These are phyloP conservation scores for Leptonema lineaticorne DNA, from an alignment of 1,140 invertebrate species.

Conservation along the genomic window DNA sequence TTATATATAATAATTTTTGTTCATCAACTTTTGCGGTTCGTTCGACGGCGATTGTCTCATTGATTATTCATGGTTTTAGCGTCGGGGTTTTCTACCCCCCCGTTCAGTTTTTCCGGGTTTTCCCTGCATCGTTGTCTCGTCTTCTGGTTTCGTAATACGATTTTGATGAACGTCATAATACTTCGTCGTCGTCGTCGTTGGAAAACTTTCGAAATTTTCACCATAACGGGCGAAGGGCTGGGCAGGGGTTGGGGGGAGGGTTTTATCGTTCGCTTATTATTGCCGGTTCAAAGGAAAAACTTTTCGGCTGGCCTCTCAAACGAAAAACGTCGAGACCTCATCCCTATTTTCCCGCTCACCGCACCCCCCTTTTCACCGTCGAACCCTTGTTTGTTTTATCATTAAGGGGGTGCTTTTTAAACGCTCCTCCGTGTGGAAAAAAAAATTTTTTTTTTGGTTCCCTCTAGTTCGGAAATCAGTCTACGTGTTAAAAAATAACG, in stretches of 20 bases:
- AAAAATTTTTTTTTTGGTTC: too few relatives aligned
- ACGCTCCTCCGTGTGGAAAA: too few relatives aligned
- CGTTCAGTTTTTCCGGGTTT: not conserved
- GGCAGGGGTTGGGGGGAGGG: not conserved
- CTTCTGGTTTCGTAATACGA: conserved; percentile 9
- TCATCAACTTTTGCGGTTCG: conserved; percentile 17
- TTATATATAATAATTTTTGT: conserved; percentile 2
- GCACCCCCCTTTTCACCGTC: not conserved
- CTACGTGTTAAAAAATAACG: not conserved
- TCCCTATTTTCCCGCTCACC: not conserved
- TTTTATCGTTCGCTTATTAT: conserved; percentile 4
- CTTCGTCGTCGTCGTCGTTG: too few relatives aligned
- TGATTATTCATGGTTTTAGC: conserved; percentile 15
- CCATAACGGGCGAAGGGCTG: not conserved
- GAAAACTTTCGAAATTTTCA: conserved; percentile 17
- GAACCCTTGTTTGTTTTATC: conserved; percentile 17
- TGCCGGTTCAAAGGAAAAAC: conserved; percentile 18
- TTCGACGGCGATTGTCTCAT: conserved; percentile 18
- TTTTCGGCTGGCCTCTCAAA: not conserved
- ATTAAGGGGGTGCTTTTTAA: too few relatives aligned
- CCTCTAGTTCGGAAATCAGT: not conserved
- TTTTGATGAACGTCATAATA: conserved; percentile 29
- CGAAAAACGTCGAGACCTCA: conserved; percentile 6
- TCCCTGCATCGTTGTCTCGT: conserved; percentile 3
- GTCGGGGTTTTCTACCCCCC: too few relatives aligned